Conservation (phyloP, 2,113 vertebrate genomes). For the Melanerpes aurifrons region DNA sequence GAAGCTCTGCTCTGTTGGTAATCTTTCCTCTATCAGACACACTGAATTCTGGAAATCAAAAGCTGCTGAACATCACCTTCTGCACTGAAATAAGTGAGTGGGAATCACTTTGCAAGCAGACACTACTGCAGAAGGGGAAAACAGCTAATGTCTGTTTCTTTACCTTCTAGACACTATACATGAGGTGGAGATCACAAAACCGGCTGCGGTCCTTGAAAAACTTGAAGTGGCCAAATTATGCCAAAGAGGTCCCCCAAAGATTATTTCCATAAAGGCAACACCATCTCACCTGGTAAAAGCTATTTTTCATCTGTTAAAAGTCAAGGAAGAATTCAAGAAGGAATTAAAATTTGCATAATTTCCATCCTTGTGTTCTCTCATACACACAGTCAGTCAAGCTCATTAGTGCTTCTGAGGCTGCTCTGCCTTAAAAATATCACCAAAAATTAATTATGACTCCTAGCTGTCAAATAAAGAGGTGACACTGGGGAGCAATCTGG, state of each 20-base stretch:
- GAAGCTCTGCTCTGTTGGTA: background rate
- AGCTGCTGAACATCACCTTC: background rate
- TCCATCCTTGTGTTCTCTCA: conserved; percentile 10
- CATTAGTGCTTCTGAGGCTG: background rate
- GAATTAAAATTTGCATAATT: conserved; percentile 28
- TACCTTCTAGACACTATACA: background rate
- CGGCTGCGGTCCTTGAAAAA: background rate
- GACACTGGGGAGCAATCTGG: conserved; percentile 22
- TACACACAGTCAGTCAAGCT: background rate
- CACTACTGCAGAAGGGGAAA: background rate
- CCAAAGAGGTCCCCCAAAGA: background rate
- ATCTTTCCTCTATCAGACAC: background rate
- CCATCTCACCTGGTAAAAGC: background rate
- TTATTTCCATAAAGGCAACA: conserved; percentile 9
- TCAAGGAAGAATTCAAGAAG: conserved; percentile 40
- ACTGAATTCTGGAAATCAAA: background rate
- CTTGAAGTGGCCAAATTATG: background rate
- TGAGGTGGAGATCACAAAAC: background rate
- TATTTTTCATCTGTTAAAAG: conserved; percentile 30
- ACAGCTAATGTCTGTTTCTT: background rate
- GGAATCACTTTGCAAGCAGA: background rate
- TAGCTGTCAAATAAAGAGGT: conserved; percentile 16
- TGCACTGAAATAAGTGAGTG: background rate
- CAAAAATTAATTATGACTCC: background rate
- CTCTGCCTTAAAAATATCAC: conserved; percentile 19